Evolutionary conservation across 2,113 vertebrate species (phyloP), one percentile per base, ranked within the genome.

Genomic region (Sclerurus mexicanus): DNA sequence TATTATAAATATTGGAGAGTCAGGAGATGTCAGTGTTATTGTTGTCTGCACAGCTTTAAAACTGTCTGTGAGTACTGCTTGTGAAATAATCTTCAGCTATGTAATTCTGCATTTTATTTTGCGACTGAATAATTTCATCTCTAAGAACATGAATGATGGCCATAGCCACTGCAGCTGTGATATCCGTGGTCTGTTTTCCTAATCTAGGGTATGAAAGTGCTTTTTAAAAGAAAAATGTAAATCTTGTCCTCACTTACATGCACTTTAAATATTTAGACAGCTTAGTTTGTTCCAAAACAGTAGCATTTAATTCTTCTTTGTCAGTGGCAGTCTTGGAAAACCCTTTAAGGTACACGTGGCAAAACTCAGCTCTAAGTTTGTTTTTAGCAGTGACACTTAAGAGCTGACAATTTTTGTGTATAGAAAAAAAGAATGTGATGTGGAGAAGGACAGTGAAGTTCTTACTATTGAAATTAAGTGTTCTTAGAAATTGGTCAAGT

Each of bases 221-320:
- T 60, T 91, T 87, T 40, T 60, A 39, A 67, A 90, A 50, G 39
- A 58, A 76, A 14, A 81, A 52, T 68, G 27, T 90, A 93, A 77
- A 92, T 94, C 72, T 88, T 77, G 37, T 53, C 59, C 75, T 85
- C 33, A 62, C 73, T 96, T 79, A 89, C 3, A 46, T 5, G 10
- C 22, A 40, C 50, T 95, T 86, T 49, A 91, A 96, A 94, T 95
- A 94, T 95, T 94, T 95, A 73, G 91, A 83, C 67, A 93, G 63
- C 59, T 79, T 31, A 30, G 55, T 78, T 87, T 94, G 90, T 90
- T 96, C 85, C 79, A 92, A 56, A 92, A 67, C 90, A 84, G 92
- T 89, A 90, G 95, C 49, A 68, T 92, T 60, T 89, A 81, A 81
- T 92, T 94, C 28, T 53, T 87, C 67, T 87, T 82, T 88, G 60